These are phyloP conservation scores for Sesamia inferens DNA, from an alignment of 2,888 invertebrate genomes.

Conservation along the genomic window DNA sequence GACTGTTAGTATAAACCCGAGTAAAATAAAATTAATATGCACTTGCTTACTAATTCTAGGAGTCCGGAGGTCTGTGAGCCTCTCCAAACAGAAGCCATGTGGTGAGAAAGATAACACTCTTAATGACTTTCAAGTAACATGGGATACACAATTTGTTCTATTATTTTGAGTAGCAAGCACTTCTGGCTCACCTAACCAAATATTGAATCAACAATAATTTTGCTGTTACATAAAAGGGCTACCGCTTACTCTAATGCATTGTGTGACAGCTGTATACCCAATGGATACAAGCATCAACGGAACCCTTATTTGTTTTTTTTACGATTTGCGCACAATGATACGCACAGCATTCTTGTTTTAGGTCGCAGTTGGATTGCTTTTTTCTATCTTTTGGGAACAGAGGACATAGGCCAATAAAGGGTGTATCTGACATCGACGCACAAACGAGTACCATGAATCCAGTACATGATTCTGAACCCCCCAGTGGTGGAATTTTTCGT, in stretches of 20 bases:
- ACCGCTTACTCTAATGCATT: constrained; percentile 45
- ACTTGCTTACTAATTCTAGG: constrained; percentile 25
- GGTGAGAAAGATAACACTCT: constrained; percentile 49
- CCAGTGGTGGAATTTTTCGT: too few species aligned
- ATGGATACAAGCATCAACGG: constrained; percentile 55
- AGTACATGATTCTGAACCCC: too few species aligned
- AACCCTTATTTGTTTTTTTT: constrained; percentile 48
- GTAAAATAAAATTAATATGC: constrained; percentile 22
- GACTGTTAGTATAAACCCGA: constrained; percentile 1
- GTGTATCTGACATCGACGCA: too few species aligned
- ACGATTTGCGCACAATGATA: constrained; percentile 55
- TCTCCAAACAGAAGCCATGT: constrained; percentile 47
- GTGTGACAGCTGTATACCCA: constrained; percentile 48
- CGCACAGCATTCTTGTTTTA: constrained; percentile 39
- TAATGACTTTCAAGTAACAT: constrained; percentile 44
- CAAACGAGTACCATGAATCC: too few species aligned
- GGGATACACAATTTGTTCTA: constrained; percentile 41
- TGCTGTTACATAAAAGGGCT: constrained; percentile 13
- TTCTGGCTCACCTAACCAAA: constrained; percentile 24
- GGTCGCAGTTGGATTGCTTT: constrained; percentile 33
- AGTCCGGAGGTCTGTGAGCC: constrained; percentile 20
- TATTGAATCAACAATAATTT: constrained; percentile 44
- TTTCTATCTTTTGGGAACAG: constrained; percentile 27
- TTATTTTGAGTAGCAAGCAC: constrained; percentile 24
- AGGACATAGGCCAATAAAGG: too few species aligned